phyloP scores from a whole-genome alignment of 2,113 vertebrate species.

The Apus apus region DNA sequence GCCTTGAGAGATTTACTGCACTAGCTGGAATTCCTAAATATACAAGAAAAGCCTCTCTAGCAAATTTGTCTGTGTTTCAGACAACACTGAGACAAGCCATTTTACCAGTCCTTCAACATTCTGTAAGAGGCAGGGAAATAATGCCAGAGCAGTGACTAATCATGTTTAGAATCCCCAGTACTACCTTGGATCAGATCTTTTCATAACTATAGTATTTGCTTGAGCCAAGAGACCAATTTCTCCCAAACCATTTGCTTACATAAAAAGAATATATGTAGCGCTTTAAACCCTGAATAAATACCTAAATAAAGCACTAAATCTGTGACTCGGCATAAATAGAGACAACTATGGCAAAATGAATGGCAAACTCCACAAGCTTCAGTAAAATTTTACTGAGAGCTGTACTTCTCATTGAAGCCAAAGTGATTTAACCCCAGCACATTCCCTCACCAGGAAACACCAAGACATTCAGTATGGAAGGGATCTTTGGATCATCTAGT shows the following conservation, averaged over 20 bases:
- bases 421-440: background rate
- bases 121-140: background rate
- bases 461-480: background rate
- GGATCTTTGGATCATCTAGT: background rate
- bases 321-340: background rate
- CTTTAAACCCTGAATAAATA: background rate
- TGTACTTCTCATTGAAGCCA: background rate
- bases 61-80: background rate
- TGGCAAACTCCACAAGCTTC: background rate
- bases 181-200: background rate
- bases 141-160: conserved; percentile 33
- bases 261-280: background rate
- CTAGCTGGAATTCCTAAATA: background rate
- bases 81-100: background rate
- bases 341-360: background rate
- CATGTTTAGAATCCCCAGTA: background rate
- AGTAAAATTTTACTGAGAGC: background rate
- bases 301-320: background rate
- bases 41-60: background rate
- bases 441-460: background rate
- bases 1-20: background rate
- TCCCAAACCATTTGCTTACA: background rate
- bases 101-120: background rate
- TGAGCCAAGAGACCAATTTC: background rate
- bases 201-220: background rate